Evolutionary conservation across 2,113 vertebrate species (phyloP), one percentile per base, ranked within the genome.

Genomic region (Columba livia): DNA sequence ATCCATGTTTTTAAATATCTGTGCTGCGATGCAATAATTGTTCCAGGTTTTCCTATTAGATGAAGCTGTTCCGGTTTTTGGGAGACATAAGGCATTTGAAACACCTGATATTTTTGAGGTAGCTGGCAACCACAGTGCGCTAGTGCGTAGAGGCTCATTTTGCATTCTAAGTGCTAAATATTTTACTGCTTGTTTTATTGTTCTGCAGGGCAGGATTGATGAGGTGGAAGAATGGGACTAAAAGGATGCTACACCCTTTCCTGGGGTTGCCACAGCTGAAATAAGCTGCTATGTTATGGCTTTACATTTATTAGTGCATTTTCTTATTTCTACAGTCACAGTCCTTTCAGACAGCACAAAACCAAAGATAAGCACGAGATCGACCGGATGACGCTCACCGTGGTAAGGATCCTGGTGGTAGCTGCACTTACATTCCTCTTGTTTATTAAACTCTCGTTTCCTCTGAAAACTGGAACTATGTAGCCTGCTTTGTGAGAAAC

Each of bases 311-410:
- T 17, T 47, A 24, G 69, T 69, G 36, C 48, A 4, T 61, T 64
- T 85, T n/a, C 64, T 95, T 89, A 3, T 81, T 51, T 67, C 74
- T 38, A 7, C 97, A 99, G 99, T 65, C 99, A 99, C 98, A 99
- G 99, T 97, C 99, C 99, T 58, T 99, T 99, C 98, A 98, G 99
- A 82, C 99, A 99, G 92, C 99, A 99, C 97, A 99, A 99, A 98
- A 99, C 99, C 98, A 99, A 99, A 99, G 99, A 99, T 92, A 99
- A 99, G 98, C 99, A 99, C 2, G 99, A 99, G 98, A 99, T 99
- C 4, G 99, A 99, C 98, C 98, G 99, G 85, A 99, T 99, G 99
- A 99, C 99, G 0, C 99, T 99, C 85, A 99, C 99, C 16, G 98
- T 99, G 99, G 99, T 99, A 98, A 99, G 98, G 32, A 26, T n/a